Conservation (phyloP, 2,888 invertebrate genomes). For the Cephus runcator region DNA sequence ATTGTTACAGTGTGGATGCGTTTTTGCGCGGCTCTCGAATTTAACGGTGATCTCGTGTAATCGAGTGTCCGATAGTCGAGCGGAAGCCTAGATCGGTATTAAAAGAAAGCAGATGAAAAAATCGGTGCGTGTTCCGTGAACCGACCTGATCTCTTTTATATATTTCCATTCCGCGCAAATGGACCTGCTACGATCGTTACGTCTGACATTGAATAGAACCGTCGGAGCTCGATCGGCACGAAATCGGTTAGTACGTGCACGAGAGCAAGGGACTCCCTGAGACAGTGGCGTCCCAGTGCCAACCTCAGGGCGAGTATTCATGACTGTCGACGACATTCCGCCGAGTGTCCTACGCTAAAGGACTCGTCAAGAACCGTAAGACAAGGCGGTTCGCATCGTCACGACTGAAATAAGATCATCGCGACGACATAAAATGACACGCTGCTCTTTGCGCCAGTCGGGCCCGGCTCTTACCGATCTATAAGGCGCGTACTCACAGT, state of each 20-base stretch:
- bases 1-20: not conserved
- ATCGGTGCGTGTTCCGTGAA: not conserved
- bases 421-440: conserved; percentile 39
- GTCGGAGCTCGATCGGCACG: not conserved
- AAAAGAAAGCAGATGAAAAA: not conserved
- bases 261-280: not conserved
- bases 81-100: not conserved
- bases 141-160: not conserved
- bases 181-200: not conserved
- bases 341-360: not conserved
- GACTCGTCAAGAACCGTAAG: conserved; percentile 3
- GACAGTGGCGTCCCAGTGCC: not conserved
- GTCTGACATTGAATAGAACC: not conserved
- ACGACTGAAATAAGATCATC: conserved; percentile 42
- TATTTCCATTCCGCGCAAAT: not conserved
- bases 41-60: not conserved
- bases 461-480: conserved; percentile 13
- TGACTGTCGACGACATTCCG: not conserved
- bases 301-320: not conserved
- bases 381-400: conserved; percentile 23
- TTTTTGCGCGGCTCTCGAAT: not conserved
- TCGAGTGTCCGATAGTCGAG: not conserved
- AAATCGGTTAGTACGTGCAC: not conserved
- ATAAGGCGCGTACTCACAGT: conserved; percentile 11
- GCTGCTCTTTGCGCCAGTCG: conserved; percentile 18